Conservation (phyloP, 2,113 vertebrate genomes). For the Vireo altiloquus region DNA sequence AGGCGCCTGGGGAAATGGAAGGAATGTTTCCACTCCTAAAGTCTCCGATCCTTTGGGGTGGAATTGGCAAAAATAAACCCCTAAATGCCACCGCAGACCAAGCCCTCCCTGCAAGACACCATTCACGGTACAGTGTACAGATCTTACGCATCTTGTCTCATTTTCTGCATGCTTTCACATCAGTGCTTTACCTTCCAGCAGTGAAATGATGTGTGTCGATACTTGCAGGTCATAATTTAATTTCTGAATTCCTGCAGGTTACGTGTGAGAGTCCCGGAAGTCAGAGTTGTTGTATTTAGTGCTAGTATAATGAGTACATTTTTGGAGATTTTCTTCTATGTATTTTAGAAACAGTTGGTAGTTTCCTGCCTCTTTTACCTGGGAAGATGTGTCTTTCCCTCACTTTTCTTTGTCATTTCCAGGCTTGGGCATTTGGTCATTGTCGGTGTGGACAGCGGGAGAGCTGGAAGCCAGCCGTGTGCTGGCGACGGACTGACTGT, state of each 20-base stretch:
- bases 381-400: neutral
- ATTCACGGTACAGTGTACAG: neutral
- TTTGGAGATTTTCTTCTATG: neutral
- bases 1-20: slow-evolving; percentile 38
- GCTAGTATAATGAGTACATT: neutral
- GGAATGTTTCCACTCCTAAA: slow-evolving; percentile 49
- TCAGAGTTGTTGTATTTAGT: neutral
- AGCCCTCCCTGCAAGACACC: neutral
- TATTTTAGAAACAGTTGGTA: neutral
- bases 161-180: neutral
- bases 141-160: neutral
- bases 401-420: neutral
- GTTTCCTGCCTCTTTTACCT: neutral
- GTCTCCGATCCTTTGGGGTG: slow-evolving; percentile 35
- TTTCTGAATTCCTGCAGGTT: neutral
- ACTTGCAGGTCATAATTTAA: neutral
- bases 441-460: fast-evolving
- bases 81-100: neutral
- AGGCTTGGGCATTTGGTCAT: neutral
- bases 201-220: neutral
- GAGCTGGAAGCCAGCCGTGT: neutral
- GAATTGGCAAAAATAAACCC: slow-evolving; percentile 43
- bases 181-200: neutral
- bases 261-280: neutral
- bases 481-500: fast-evolving